Base-by-base conservation (phyloP, 2,888 invertebrate genomes). In the Sminthurinus aureus region DNA sequence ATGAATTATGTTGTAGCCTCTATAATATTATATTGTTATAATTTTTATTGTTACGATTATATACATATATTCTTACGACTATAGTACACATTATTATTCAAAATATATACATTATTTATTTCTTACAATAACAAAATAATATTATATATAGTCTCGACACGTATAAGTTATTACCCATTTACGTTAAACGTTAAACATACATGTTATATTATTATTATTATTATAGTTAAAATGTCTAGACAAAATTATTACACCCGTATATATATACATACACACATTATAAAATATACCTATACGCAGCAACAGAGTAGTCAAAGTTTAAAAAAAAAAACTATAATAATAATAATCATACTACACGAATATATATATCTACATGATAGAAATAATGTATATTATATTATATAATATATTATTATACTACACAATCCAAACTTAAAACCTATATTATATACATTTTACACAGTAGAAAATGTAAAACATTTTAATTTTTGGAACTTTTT, bases 131-230 rank as follows among this genome's bases (percentile, higher is more conserved):
- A 38, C 38, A 38, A 38, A 38, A 38, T 38, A 38, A 4, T 38
- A 38, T 38, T 38, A 38, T 38, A 38, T 38, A 38, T 38, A 38
- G 38, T 38, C 38, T 38, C 38, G 38, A 38, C 38, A 38, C 38
- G 38, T 38, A 38, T 38, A 38, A 38, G 3, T 38, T 38, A 38
- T 38, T 38, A 38, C 38, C 38, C 38, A 38, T 38, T 38, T 38
- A 38, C 38, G 38, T 38, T 38, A 38, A 38, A 4, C 38, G 1
- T 4, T 38, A 38, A 4, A 38, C 3, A 38, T 38, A 1, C 38
- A 38, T 38, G 38, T 67, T 67, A 11, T 67, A 18, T 77, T 20
- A 22, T 77, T 52, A 52, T 79, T 26, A 67, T n/a, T 15, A 79
- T 13, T 69, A 79, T 51, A 79, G 24, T 12, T 15, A 67, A 24